Base-by-base conservation (phyloP, 2,113 vertebrate species). In the Piaya cayana region DNA sequence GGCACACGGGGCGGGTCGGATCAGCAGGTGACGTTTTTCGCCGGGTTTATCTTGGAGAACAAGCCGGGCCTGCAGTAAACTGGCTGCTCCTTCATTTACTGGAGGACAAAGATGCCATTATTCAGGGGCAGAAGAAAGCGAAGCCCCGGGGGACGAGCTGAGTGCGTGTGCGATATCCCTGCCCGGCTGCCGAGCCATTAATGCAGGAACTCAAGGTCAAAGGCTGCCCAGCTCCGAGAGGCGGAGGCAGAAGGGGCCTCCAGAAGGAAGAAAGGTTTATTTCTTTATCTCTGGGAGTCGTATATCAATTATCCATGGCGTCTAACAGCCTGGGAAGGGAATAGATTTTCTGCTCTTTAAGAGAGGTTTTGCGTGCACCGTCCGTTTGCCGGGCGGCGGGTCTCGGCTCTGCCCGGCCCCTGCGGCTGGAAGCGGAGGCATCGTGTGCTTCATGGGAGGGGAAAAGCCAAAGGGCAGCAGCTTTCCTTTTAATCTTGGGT, bases 11-110 rank as follows among this genome's bases (percentile, higher is more conserved):
- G 79, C 4, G 68, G 93, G 37, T 64, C 37, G 4, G 5, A 63
- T 50, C 82, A 59, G 92, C 88, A 58, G 74, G 92, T 82, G 95
- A 90, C 91, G 43, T 95, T 95, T 95, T 90, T 77, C 91, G 53
- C 89, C 7, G 58, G 82, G 83, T 52, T 96, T 92, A 80, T 96
- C 82, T 76, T 67, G 6, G 32, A 22, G 88, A 79, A 22, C 93
- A 86, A 89, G 91, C 85, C n/a, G 88, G 85, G 84, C 45, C 88
- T 60, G 77, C 93, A 67, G 43, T 67, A 77, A 83, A 88, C 80
- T 39, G 87, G 47, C 86, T 53, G 87, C 83, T 83, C 76, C 89
- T 71, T 74, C 89, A 15, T 75, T 71, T 79, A 43, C 58, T 8
- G 3, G 59, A 77, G 94, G 79, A 83, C 89, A 96, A 69, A 95